phyloP scores from a whole-genome alignment of 2,797 vertebrate species.

The Parambassis ranga region DNA sequence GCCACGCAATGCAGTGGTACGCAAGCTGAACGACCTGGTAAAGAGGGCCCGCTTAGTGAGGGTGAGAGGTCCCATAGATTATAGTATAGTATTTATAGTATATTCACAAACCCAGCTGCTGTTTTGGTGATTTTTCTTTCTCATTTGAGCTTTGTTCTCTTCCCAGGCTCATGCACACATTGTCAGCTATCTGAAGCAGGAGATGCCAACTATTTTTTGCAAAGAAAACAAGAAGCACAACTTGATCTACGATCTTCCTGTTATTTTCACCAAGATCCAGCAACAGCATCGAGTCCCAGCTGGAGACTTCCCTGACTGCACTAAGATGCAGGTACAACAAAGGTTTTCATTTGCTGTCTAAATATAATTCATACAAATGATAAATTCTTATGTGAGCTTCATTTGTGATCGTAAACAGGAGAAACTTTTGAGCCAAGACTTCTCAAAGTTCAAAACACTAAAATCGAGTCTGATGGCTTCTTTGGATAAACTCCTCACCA shows the following conservation, averaged over 20 bases:
- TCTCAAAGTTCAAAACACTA: conserved; percentile 87
- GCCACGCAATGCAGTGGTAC: conserved; percentile 85
- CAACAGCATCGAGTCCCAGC: conserved; percentile 87
- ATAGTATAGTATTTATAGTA: no score
- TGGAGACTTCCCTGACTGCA: conserved; percentile 90
- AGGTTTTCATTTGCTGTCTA: background rate
- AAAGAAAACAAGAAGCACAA: conserved; percentile 89
- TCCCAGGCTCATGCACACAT: conserved; percentile 89
- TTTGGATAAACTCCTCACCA: conserved; percentile 86
- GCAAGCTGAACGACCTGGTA: conserved; percentile 90
- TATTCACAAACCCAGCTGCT: background rate
- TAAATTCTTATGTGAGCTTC: background rate
- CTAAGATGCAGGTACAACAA: conserved; percentile 87
- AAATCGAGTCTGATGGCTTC: conserved; percentile 86
- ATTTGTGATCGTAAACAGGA: conserved; percentile 75
- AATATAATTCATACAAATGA: background rate
- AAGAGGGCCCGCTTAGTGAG: conserved; percentile 88
- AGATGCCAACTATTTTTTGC: conserved; percentile 90
- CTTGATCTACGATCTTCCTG: conserved; percentile 86
- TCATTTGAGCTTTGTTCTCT: background rate
- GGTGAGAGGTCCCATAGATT: conserved; percentile 80
- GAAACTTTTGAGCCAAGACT: conserved; percentile 85
- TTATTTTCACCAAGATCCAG: conserved; percentile 89
- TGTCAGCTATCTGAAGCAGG: conserved; percentile 87
- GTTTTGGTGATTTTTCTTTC: background rate